Base-by-base conservation (phyloP, 2,113 vertebrate species). In the Seriola aureovittata region DNA sequence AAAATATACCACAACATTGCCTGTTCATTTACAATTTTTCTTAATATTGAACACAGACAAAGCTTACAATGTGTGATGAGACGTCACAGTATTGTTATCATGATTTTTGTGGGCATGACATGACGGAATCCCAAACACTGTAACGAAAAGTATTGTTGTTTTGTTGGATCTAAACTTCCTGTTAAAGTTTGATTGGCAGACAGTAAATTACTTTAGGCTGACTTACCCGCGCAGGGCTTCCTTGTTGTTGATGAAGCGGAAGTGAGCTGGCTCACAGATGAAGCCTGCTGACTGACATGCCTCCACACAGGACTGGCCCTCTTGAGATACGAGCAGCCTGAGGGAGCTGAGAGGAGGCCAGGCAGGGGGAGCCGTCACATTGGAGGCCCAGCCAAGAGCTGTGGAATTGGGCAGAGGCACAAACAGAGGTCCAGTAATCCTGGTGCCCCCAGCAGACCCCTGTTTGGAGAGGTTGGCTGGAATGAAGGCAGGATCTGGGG, bases 261-360 rank as follows among this genome's bases (percentile, higher is more conserved):
- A 99, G 95, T 98, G 99, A 67, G 96, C 94, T 0, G 98, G 97
- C 87, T 99, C 98, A 0, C 98, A 99, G 84, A 98, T 85, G 74
- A 98, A 96, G 21, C 96, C 92, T 0, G 6, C 95, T 13, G 36
- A 92, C 86, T 95, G 94, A 91, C 98, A 99, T 2, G 97, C 94
- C 1, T 96, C 95, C 0, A 97, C 96, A 85, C 98, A 99, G 16
- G 97, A 94, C 75, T 95, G 95, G 19, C 86, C 97, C 0, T 96
- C 85, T 46, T 95, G 91, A 0, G 97, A 97, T 75, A 97, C 78
- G 68, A 97, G 96, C 75, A 96, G 95, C 91, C 94, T 91, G 83
- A 99, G 95, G 0, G 97, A 96, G 83, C 81, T 93, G 29, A 96
- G 72, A 0, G 97, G 97, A 4, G 98, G 97, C 98, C 98, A 99